These are phyloP conservation scores for Nysson spinosus DNA, from an alignment of 2,888 invertebrate species.

Conservation along the genomic window DNA sequence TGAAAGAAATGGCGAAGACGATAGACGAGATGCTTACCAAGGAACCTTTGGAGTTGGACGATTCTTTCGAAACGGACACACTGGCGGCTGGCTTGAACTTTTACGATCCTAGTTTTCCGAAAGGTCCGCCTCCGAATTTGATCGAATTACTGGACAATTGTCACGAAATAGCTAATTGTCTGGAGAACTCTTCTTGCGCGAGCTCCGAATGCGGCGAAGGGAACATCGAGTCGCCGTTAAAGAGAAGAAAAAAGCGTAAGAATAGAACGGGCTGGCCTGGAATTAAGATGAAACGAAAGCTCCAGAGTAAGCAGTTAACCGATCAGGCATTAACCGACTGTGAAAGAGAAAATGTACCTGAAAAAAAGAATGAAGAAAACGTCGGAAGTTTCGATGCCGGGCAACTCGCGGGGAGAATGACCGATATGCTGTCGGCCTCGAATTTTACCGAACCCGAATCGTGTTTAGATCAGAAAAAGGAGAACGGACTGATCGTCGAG, in stretches of 20 bases:
- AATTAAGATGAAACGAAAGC: slow-evolving; percentile 56
- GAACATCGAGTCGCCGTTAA: slow-evolving; percentile 70
- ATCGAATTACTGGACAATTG: slow-evolving; percentile 73
- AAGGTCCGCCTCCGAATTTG: slow-evolving; percentile 71
- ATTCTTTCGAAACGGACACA: slow-evolving; percentile 76
- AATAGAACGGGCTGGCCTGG: slow-evolving; percentile 91
- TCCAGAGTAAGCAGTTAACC: slow-evolving; percentile 40
- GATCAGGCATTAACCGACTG: slow-evolving; percentile 56
- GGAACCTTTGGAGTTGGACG: slow-evolving; percentile 78
- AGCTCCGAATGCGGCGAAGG: slow-evolving; percentile 74
- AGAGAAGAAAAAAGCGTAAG: slow-evolving; percentile 83
- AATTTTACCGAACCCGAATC: no score
- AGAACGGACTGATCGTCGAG: slow-evolving; percentile 8
- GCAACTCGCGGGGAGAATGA: no score
- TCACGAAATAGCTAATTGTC: slow-evolving; percentile 64
- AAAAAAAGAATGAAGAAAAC: slow-evolving; percentile 2
- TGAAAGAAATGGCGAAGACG: slow-evolving; percentile 74
- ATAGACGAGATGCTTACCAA: slow-evolving; percentile 78
- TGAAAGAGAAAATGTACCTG: slow-evolving; percentile 30
- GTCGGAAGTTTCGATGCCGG: no score
- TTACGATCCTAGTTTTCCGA: slow-evolving; percentile 49
- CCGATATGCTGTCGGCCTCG: no score
- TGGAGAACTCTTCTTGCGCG: slow-evolving; percentile 74
- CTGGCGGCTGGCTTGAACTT: slow-evolving; percentile 45
- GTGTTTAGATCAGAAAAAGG: slow-evolving; percentile 6